Percentiles rank a stretch among this genome's conserved stretches.
phyloP scores from a whole-genome alignment of 2,797 vertebrate genomes.

The Novumbra hubbsi region DNA sequence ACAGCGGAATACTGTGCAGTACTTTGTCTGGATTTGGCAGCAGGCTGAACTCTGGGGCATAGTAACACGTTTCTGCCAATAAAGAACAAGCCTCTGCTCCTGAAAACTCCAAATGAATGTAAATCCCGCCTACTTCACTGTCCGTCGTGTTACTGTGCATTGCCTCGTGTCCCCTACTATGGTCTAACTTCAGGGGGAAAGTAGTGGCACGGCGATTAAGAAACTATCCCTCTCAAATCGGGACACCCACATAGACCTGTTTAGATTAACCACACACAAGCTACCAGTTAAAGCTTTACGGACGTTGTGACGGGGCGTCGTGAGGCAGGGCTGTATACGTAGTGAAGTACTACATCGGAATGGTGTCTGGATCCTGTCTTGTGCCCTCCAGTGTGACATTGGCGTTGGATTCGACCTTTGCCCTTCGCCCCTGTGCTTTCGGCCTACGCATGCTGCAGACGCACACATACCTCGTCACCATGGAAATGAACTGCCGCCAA shows the following conservation, averaged over 20 bases:
- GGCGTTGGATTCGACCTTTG: slow-evolving; percentile 37
- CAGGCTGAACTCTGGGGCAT: slow-evolving; percentile 12
- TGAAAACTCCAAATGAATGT: too few species aligned
- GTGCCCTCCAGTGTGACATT: slow-evolving; percentile 45
- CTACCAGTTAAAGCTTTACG: neutral
- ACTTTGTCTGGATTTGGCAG: slow-evolving; percentile 10
- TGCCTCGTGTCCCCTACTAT: neutral
- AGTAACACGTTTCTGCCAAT: slow-evolving; percentile 7
- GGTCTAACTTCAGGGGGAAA: neutral
- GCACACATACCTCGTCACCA: slow-evolving; percentile 53
- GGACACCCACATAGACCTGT: neutral
- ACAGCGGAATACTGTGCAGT: slow-evolving; percentile 24
- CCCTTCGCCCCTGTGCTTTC: slow-evolving; percentile 43
- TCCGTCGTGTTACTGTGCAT: neutral
- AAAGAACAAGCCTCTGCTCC: neutral
- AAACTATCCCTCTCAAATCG: neutral
- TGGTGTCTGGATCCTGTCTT: slow-evolving; percentile 51
- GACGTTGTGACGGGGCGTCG: slow-evolving; percentile 27
- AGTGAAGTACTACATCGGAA: slow-evolving; percentile 24
- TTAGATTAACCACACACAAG: neutral
- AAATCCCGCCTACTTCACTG: neutral
- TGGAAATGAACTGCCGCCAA: slow-evolving; percentile 68
- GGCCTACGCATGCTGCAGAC: slow-evolving; percentile 54
- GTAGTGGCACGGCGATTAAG: neutral
- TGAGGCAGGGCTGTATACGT: slow-evolving; percentile 12